Evolutionary conservation across 2,888 invertebrate genomes (phyloP), one percentile per base, ranked within the genome.

Genomic region (Callyntrura sp.): DNA sequence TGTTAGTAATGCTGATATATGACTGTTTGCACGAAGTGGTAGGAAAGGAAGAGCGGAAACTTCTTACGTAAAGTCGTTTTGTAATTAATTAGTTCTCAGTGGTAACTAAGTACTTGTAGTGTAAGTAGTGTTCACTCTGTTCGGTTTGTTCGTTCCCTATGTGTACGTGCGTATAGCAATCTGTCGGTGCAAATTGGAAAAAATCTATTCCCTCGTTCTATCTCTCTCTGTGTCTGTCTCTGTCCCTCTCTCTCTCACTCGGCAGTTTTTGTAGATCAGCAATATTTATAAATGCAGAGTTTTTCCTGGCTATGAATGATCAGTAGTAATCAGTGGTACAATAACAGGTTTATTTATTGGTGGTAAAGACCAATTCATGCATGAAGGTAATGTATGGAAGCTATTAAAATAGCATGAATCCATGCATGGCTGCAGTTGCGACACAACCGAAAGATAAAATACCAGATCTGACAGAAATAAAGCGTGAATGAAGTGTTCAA

Each of bases 401-500:
- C 28, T 78, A 78, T 78, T 78, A 55, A 68, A 68, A 78, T 35
- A 57, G 28, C 11, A 48, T 45, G 57, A 17, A 28, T 28, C 35
- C 76, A 78, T 78, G 51, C 28, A 28, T 28, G 4, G 48, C 73
- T 1, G 23, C 48, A 51, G 51, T 14, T 73, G 65, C 62, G 17
- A 57, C 57, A 57, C n/a, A 20, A 57, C 57, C 8, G 23, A 25
- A 65, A 12, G n/a, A 45, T 9, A 12, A 55, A 35, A 35, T 28
- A 68, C 35, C 68, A 12, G 25, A 9, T 51, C 57, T 45, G 78
- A 85, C 55, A 70, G 79, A 79, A 76, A 48, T 57, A 81, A 87
- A 73, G 70, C 83, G 82, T 88, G 88, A 88, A 78, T 88, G 84
- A 78, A 65, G 83, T 88, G 88, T 78, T 84, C 79, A 89, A 89